phyloP scores from a whole-genome alignment of 2,888 invertebrate species.

The Lasioglossum morio region DNA sequence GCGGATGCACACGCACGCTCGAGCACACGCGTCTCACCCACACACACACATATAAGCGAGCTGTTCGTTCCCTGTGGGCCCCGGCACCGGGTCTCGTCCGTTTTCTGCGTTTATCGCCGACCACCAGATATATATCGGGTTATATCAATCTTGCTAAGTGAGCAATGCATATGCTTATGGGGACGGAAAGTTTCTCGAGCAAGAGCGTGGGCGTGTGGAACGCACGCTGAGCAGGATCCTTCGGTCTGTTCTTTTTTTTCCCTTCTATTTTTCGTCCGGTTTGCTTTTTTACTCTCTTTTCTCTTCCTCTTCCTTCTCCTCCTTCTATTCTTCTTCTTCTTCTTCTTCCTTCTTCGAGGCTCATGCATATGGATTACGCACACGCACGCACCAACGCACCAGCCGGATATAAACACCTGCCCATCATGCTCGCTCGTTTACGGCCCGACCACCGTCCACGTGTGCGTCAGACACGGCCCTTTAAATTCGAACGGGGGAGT shows the following conservation, averaged over 20 bases:
- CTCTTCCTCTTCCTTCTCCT: not conserved
- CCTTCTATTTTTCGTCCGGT: not conserved
- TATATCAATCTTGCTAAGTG: constrained; percentile 81
- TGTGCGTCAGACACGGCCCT: constrained; percentile 44
- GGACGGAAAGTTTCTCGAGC: constrained; percentile 69
- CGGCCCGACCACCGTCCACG: constrained; percentile 65
- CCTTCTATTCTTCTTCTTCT: not conserved
- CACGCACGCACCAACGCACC: constrained; percentile 70
- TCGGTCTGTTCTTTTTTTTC: constrained; percentile 65
- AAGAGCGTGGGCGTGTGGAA: constrained; percentile 78
- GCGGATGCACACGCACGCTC: constrained; percentile 70
- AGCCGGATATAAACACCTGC: constrained; percentile 82
- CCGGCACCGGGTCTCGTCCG: not conserved
- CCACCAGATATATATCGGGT: constrained; percentile 70
- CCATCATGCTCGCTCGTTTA: constrained; percentile 76
- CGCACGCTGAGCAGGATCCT: constrained; percentile 74
- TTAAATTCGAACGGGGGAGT: constrained; percentile 71
- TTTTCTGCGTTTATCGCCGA: constrained; percentile 35
- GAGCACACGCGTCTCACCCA: constrained; percentile 41
- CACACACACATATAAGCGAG: not conserved
- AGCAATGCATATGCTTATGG: constrained; percentile 80
- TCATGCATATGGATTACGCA: constrained; percentile 74
- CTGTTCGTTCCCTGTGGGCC: not conserved
- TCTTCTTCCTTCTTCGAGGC: not conserved
- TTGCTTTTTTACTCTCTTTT: not conserved